Conservation (phyloP, 1,140 invertebrate species). For the Nylanderia fulva region DNA sequence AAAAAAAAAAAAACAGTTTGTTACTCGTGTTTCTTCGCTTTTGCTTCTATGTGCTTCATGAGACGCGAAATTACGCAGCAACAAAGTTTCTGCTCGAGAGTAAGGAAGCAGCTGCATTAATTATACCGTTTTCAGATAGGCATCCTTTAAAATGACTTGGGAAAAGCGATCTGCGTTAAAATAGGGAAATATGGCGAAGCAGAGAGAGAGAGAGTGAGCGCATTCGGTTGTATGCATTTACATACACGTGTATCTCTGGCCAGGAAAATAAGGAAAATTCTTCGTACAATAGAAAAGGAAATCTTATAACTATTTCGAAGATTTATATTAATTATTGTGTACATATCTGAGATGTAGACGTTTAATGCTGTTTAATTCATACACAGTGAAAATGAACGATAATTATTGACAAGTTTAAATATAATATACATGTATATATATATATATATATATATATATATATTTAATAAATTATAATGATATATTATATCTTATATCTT, state of each 20-base stretch:
- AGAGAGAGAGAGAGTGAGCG: conserved; percentile 1
- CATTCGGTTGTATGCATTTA: background rate
- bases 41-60: background rate
- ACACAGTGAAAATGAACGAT: background rate
- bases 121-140: conserved; percentile 23
- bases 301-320: conserved; percentile 1
- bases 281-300: conserved; percentile 18
- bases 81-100: conserved; percentile 11
- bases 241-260: background rate
- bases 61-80: background rate
- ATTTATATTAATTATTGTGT: conserved; percentile 15
- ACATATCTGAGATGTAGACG: background rate
- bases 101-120: conserved; percentile 23
- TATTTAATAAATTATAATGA: background rate
- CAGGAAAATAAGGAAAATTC: background rate
- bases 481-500: too few relatives aligned
- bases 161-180: conserved; percentile 16
- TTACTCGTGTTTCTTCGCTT: background rate
- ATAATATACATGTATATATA: too few relatives aligned
- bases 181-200: background rate
- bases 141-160: conserved; percentile 20
- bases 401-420: too few relatives aligned
- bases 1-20: background rate
- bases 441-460: too few relatives aligned
- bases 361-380: background rate